A percentile compares a stretch with the other conserved stretches of the same genome.
These are phyloP conservation scores for Homalodisca vitripennis DNA, from an alignment of 1,140 invertebrate genomes.

Conservation along the genomic window DNA sequence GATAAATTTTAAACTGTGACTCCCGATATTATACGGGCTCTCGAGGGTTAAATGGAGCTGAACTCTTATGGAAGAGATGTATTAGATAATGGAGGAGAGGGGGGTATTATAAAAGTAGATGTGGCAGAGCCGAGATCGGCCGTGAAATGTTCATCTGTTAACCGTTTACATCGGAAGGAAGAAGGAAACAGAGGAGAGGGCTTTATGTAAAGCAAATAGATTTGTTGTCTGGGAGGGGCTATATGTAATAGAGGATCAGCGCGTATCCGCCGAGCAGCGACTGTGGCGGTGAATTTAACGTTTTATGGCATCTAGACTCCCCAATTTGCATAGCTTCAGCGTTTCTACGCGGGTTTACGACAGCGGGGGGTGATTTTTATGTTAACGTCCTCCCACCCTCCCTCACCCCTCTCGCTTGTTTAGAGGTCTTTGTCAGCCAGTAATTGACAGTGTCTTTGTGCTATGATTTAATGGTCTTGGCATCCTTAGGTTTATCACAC, in stretches of 20 bases:
- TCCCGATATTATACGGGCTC: no score
- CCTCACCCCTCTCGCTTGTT: constrained; percentile 14
- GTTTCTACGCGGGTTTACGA: constrained; percentile 21
- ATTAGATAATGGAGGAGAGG: no score
- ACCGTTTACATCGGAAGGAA: constrained; percentile 15
- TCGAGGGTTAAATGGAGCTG: no score
- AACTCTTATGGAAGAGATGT: no score
- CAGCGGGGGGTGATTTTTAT: constrained; percentile 28
- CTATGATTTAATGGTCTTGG: no score
- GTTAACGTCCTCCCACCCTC: constrained; percentile 15
- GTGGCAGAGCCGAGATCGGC: no score
- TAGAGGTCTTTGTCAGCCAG: constrained; percentile 9
- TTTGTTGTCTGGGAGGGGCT: constrained; percentile 7
- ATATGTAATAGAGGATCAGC: constrained; percentile 29
- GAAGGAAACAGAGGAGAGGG: constrained; percentile 10
- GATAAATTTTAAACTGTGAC: no score
- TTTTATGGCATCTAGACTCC: constrained; percentile 31
- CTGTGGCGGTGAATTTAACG: no score
- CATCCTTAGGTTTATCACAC: no score
- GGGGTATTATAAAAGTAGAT: no score
- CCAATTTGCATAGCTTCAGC: constrained; percentile 33
- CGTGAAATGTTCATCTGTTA: constrained; percentile 11
- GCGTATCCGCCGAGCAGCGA: constrained; percentile 9
- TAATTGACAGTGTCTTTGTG: constrained; percentile 14
- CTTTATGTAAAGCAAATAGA: constrained; percentile 18